These are phyloP conservation scores for Vireo altiloquus DNA, from an alignment of 2,113 vertebrate species.

Conservation along the genomic window DNA sequence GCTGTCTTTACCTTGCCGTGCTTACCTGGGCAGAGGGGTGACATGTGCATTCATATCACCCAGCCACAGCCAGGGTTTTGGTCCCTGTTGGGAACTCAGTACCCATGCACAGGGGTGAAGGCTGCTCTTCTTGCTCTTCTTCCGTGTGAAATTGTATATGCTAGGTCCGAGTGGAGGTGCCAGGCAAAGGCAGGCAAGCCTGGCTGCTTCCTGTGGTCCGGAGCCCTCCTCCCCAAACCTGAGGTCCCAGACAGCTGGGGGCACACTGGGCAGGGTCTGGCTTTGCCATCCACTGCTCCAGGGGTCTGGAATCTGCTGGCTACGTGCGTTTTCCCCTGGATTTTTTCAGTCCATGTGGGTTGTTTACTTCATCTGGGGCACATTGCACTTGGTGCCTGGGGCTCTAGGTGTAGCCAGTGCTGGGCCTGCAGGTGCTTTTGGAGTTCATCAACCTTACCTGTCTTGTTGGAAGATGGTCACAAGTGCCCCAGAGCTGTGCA, in stretches of 20 bases:
- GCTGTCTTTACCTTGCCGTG: not conserved
- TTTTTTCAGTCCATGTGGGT: not conserved
- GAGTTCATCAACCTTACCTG: not conserved
- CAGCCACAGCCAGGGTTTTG: not conserved
- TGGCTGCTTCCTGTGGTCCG: not conserved
- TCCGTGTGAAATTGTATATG: accelerated
- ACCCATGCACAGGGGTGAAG: accelerated
- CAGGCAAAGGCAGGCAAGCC: not conserved
- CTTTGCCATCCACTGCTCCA: not conserved
- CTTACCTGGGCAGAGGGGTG: not conserved
- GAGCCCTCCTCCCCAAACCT: not conserved
- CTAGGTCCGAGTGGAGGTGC: accelerated
- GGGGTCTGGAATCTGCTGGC: not conserved
- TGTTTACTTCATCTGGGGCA: not conserved
- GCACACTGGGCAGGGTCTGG: accelerated
- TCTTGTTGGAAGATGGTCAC: not conserved
- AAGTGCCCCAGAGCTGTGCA: not conserved
- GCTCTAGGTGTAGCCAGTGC: not conserved
- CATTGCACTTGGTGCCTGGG: not conserved
- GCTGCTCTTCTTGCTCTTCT: not conserved
- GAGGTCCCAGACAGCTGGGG: not conserved
- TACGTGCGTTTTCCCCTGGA: not conserved
- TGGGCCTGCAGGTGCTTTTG: not conserved
- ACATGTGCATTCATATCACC: not conserved
- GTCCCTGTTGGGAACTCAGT: not conserved